Evolutionary conservation across 1,140 invertebrate species (phyloP).

Genomic region (Heliconius hermathena): DNA sequence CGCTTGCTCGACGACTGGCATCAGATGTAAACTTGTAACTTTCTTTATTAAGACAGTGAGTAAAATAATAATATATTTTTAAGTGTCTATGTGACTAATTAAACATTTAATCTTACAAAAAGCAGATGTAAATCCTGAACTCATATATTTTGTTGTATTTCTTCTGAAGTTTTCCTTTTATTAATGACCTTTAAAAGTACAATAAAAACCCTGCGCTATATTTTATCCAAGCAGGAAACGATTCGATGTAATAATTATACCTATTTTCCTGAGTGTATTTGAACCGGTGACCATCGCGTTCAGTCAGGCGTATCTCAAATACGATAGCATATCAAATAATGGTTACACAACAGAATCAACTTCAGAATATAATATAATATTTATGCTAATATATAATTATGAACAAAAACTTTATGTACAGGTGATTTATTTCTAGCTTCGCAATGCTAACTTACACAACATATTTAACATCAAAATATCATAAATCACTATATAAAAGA

Average conservation of each 20-base stretch:
- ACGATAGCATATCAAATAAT: neutral
- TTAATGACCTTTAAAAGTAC: no score
- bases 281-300: neutral
- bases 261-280: neutral
- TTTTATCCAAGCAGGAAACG: neutral
- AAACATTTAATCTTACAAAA: no score
- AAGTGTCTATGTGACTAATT: no score
- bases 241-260: neutral
- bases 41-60: no score
- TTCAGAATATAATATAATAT: neutral
- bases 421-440: neutral
- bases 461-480: neutral
- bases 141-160: no score
- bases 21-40: no score
- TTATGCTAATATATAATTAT: neutral
- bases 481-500: neutral
- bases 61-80: no score
- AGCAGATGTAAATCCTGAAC: no score
- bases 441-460: neutral
- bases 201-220: no score
- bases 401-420: neutral
- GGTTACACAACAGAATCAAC: neutral
- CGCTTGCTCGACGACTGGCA: no score
- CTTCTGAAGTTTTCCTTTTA: no score
- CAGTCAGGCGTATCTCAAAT: neutral